phyloP scores from a whole-genome alignment of 2,113 vertebrate genomes.

The Phaethornis superciliosus region DNA sequence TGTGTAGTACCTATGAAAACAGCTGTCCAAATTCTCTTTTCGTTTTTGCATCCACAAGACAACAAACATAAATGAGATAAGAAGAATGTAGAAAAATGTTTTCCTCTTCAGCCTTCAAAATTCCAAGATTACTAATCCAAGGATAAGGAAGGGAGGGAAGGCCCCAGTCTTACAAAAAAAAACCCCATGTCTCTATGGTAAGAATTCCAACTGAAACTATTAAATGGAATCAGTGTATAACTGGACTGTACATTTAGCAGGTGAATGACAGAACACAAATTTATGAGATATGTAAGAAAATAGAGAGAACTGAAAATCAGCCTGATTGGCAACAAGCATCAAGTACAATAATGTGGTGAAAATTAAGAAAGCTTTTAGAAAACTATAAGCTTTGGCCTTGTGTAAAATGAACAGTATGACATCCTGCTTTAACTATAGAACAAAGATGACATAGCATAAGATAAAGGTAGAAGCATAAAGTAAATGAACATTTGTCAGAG shows the following conservation, averaged over 20 bases:
- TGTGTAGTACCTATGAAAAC: background rate
- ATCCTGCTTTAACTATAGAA: background rate
- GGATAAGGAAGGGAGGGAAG: background rate
- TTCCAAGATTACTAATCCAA: background rate
- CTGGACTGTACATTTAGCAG: background rate
- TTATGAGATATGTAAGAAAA: background rate
- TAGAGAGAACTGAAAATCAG: background rate
- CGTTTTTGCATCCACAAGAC: background rate
- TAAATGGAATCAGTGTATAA: background rate
- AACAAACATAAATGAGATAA: background rate
- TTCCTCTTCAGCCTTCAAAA: background rate
- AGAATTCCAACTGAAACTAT: background rate
- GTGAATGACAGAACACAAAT: background rate
- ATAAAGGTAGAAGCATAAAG: background rate
- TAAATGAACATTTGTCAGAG: background rate
- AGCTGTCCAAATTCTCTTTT: background rate
- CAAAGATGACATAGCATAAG: background rate
- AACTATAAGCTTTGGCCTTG: background rate
- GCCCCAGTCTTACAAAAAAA: background rate
- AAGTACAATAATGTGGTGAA: background rate
- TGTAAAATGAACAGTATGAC: background rate
- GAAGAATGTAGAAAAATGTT: background rate
- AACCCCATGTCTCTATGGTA: background rate
- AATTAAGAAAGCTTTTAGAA: background rate
- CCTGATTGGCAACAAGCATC: background rate